phyloP scores from a whole-genome alignment of 2,113 vertebrate species.

The Pleuronectes platessa region DNA sequence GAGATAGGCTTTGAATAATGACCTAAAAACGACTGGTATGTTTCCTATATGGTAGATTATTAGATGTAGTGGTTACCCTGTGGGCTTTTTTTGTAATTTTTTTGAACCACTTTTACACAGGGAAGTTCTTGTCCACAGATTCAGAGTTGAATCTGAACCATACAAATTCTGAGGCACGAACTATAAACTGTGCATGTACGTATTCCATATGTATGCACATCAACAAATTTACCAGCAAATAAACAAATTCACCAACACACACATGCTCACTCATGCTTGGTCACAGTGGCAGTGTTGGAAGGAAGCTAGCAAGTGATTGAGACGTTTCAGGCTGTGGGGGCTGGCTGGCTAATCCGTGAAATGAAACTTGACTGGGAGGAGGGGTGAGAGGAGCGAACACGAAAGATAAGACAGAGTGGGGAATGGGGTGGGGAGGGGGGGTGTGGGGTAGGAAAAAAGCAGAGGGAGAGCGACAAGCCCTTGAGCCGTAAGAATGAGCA shows the following conservation, averaged over 20 bases:
- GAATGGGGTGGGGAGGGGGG: constrained; percentile 22
- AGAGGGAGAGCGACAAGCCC: constrained; percentile 56
- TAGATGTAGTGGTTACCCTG: constrained; percentile 5
- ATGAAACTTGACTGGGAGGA: constrained; percentile 77
- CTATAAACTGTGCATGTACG: constrained; percentile 33
- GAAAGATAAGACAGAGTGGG: constrained; percentile 71
- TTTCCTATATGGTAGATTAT: constrained; percentile 33
- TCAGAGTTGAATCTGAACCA: constrained; percentile 18
- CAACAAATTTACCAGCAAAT: constrained; percentile 16
- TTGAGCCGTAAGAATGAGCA: constrained; percentile 64
- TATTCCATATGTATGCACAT: constrained; percentile 22
- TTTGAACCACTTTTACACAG: background rate
- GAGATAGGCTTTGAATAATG: constrained; percentile 64
- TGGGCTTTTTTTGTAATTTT: too few species aligned
- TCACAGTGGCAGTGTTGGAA: constrained; percentile 41
- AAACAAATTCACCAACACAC: constrained; percentile 13
- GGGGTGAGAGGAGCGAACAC: constrained; percentile 65
- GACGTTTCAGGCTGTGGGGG: constrained; percentile 75
- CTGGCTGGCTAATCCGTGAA: constrained; percentile 79
- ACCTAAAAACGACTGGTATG: constrained; percentile 66
- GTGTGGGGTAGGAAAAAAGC: constrained; percentile 19
- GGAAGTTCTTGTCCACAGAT: constrained; percentile 6
- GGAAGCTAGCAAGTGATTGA: constrained; percentile 71
- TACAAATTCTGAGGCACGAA: constrained; percentile 42
- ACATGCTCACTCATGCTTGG: constrained; percentile 28